Base-by-base conservation (phyloP, 2,888 invertebrate genomes). In the Acleris laterana region DNA sequence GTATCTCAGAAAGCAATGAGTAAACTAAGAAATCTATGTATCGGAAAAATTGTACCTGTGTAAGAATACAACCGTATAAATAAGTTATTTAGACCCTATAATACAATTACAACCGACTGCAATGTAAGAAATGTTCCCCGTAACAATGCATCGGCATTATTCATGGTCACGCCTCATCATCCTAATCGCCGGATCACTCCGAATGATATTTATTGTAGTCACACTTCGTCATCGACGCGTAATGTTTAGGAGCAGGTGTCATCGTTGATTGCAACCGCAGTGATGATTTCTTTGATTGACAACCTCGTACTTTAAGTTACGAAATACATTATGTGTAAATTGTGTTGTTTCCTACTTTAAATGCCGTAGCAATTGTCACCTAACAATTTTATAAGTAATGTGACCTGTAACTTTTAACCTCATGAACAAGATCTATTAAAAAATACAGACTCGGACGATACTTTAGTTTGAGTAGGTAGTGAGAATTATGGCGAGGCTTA, bases 171-270 rank as follows among this genome's bases (percentile, higher is more conserved):
- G 55, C 60, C 65, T 60, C 44, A 57, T 51, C 25, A 46, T 65
- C 51, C 59, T 55, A 65, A 58, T 65, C 53, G 42, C 59, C 48
- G 59, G 53, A 59, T 49, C 48, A 49, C 38, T 60, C 42, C 25
- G 42, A 62, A 62, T 53, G 58, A 60, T 64, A 63, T 50, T 44
- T 59, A 38, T 51, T 63, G 42, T 32, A 50, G 59, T 60, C 50
- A 61, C 51, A 22, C 32, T 60, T 50, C 55, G 42, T 44, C 57
- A 48, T 28, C 59, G 56, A 22, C 51, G 61, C 66, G 66, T 62
- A 32, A 56, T 55, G 66, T 32, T 51, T 20, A 51, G 46, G 17
- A 46, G 66, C 66, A 66, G 66, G 66, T 66, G 66, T 42, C 50
- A 61, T 61, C 38, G 51, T 51, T 52, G 57, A 57, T 52, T 61